These are phyloP conservation scores for Psix sp. DNA, from an alignment of 1,140 invertebrate genomes.

Conservation along the genomic window DNA sequence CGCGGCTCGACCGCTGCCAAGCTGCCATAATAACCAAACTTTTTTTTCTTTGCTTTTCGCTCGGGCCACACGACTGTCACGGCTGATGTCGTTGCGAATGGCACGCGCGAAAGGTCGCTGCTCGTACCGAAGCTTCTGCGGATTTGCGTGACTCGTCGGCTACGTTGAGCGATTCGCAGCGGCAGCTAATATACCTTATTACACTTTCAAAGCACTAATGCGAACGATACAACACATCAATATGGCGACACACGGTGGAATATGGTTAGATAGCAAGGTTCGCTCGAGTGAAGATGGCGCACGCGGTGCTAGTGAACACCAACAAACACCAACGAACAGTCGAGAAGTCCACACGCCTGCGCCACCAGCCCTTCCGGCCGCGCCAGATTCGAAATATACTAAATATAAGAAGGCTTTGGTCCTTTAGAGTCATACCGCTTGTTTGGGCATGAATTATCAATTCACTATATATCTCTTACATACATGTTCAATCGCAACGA, in stretches of 20 bases:
- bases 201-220: conserved; percentile 73
- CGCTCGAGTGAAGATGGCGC: background rate
- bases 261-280: conserved; percentile 73
- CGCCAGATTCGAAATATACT: too few species aligned
- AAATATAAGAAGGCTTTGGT: too few species aligned
- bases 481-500: too few species aligned
- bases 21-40: conserved; percentile 77
- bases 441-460: too few species aligned
- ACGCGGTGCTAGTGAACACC: background rate
- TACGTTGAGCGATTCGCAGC: conserved; percentile 32
- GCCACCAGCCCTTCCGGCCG: background rate
- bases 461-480: too few species aligned
- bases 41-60: conserved; percentile 62
- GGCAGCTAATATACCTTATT: conserved; percentile 70
- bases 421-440: too few species aligned
- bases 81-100: conserved; percentile 14
- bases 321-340: background rate
- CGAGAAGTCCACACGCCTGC: background rate
- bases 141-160: conserved; percentile 13
- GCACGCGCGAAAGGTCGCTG: conserved; percentile 13
- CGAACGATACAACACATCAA: conserved; percentile 78
- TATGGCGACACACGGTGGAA: conserved; percentile 78
- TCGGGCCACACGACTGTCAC: conserved; percentile 41
- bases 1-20: conserved; percentile 65
- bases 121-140: conserved; percentile 30